Conservation (phyloP, 2,797 vertebrate genomes). For the Eleutherodactylus coqui region DNA sequence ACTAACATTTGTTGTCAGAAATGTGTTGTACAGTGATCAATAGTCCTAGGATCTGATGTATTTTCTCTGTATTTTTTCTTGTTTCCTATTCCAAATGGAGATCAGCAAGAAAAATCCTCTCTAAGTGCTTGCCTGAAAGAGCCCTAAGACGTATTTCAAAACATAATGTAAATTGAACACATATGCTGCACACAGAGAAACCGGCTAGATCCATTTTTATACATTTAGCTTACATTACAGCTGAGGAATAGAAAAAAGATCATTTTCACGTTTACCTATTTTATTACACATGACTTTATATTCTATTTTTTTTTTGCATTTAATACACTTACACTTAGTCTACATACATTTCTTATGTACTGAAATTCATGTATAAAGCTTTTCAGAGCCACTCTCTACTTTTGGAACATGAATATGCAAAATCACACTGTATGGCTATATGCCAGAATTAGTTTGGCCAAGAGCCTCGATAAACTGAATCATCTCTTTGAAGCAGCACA, state of each 20-base stretch:
- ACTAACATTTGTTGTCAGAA: neutral
- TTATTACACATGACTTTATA: neutral
- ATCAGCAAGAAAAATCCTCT: constrained; percentile 7
- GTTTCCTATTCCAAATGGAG: neutral
- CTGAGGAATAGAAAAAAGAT: neutral
- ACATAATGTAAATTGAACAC: constrained; percentile 9
- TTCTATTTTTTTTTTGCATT: neutral
- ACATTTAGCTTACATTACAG: neutral
- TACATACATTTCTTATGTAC: constrained; percentile 16
- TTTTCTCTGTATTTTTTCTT: neutral
- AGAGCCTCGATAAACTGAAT: constrained; percentile 62
- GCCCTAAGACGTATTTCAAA: neutral
- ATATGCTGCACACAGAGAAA: neutral
- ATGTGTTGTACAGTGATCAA: neutral
- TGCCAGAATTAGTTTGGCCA: constrained; percentile 56
- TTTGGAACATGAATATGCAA: constrained; percentile 53
- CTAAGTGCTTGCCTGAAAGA: neutral
- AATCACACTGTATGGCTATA: constrained; percentile 44
- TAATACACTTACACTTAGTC: constrained; percentile 2
- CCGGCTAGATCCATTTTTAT: neutral
- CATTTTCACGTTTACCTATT: neutral
- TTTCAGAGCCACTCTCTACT: constrained; percentile 38
- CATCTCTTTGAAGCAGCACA: constrained; percentile 63
- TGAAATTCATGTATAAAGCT: constrained; percentile 39
- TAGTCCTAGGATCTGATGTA: neutral